Conservation (phyloP, 92 coral and sea anemone genomes). For the Micromussa lordhowensis region DNA sequence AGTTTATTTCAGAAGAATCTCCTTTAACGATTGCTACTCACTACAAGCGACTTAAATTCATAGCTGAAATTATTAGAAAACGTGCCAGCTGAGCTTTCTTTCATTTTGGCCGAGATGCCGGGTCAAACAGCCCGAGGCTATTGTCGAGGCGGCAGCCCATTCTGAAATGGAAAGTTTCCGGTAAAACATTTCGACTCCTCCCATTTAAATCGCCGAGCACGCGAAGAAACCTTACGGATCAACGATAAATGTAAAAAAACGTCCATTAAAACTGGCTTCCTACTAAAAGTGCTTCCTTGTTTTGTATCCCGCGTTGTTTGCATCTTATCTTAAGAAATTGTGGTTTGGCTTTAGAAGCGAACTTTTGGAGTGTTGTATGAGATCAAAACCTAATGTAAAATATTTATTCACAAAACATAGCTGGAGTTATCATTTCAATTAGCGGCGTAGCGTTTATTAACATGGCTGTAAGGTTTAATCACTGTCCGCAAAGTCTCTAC, state of each 20-base stretch:
- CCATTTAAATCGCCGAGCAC: conserved; percentile 25
- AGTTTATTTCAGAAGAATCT: background rate
- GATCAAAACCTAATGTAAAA: background rate
- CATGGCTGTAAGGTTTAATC: background rate
- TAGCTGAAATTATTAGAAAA: background rate
- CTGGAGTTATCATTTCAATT: background rate
- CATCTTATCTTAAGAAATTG: background rate
- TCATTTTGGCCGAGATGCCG: background rate
- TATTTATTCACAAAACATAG: background rate
- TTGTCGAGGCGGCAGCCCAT: background rate
- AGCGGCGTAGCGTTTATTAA: background rate
- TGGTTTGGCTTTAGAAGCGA: background rate
- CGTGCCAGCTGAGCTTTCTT: background rate
- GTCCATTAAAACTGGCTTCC: background rate
- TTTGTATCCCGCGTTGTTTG: background rate
- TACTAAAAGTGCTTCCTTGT: background rate
- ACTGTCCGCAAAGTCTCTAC: no score
- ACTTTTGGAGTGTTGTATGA: background rate
- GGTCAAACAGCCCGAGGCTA: background rate
- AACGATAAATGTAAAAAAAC: background rate
- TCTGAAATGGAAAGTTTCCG: conserved; percentile 2
- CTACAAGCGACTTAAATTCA: background rate
- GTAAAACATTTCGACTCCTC: conserved; percentile 11
- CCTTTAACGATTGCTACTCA: background rate
- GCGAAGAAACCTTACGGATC: conserved; percentile 7